Evolutionary conservation across 2,888 invertebrate species (phyloP), one percentile per base, ranked within the genome.

Genomic region (Protonemura montana): DNA sequence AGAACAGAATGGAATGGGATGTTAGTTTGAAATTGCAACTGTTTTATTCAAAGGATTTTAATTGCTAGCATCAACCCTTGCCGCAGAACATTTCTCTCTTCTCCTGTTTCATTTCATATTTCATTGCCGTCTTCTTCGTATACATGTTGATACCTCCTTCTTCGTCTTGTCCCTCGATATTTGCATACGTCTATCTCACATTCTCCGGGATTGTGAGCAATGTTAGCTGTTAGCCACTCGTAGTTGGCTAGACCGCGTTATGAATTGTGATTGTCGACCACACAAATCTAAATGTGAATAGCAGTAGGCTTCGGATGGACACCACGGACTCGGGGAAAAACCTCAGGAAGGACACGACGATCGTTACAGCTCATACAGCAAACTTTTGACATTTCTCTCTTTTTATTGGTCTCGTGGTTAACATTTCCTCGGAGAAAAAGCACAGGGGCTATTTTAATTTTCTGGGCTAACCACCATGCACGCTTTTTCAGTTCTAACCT

Each of bases 1-100:
- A 59, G 59, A 59, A 59, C 30, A 30, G 81, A 29, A 30, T 28
- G 81, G 82, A 88, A 87, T n/a, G 85, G 86, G 85, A 88, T 86
- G 84, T 85, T 87, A 85, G 86, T 86, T 85, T 85, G 87, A 87
- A 88, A 88, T 89, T 88, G 88, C 89, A 88, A 87, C 88, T 88
- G 89, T 88, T 89, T 89, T 88, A 89, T 89, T 89, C 89, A 88
- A 78, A 85, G 87, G 88, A 84, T 88, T 88, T 87, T 88, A 88
- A 89, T 89, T 89, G 88, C 88, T 87, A 87, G 81, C 89, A 30
- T 42, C 76, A 82, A 82, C 82, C 89, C 89, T 89, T 82, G 25
- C 81, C 30, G 35, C 30, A 28, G 59, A 59, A 59, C 30, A 30
- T 81, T 30, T 81, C 81, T 81, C 82, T 82, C 82, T 82, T 82